phyloP scores from a whole-genome alignment of 1,140 invertebrate genomes.

The Catajapyx aquilonaris region DNA sequence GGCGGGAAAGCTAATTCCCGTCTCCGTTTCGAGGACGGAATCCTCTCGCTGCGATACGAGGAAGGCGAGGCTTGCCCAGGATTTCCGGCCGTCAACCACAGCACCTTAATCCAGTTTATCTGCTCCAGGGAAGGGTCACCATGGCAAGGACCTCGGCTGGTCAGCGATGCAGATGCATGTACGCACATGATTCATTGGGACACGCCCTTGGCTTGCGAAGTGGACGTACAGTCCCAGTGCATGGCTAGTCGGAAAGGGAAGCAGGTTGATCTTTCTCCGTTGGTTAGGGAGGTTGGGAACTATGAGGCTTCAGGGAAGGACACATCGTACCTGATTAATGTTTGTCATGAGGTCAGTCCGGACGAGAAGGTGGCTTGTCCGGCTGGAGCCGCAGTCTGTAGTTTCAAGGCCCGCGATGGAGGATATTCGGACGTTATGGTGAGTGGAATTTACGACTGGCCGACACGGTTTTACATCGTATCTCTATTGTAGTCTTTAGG shows the following conservation, averaged over 20 bases:
- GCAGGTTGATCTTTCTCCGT: constrained; percentile 2
- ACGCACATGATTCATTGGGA: constrained; percentile 3
- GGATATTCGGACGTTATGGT: constrained; percentile 1
- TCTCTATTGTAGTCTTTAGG: too few species aligned
- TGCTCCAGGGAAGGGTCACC: too few species aligned
- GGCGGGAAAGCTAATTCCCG: neutral
- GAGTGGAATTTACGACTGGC: constrained; percentile 1
- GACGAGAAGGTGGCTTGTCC: constrained; percentile 3
- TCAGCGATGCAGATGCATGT: constrained; percentile 2
- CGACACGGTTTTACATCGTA: too few species aligned
- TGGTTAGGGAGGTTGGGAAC: constrained; percentile 2
- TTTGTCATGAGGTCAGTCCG: constrained; percentile 4
- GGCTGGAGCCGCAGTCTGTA: constrained; percentile 5
- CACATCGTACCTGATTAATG: constrained; percentile 5
- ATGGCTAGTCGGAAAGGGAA: neutral
- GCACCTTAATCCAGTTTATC: constrained; percentile 4
- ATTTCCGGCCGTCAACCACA: neutral
- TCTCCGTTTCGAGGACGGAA: neutral
- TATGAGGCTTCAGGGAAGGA: constrained; percentile 1
- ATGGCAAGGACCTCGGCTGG: constrained; percentile 1
- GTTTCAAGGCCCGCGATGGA: neutral
- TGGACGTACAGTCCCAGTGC: neutral
- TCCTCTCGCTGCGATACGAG: too few species aligned
- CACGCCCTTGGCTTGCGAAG: constrained; percentile 3
- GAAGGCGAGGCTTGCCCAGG: too few species aligned